A percentile compares a stretch with the other conserved stretches of the same genome.
Conservation (phyloP, 2,888 invertebrate genomes). For the Cloeon dipterum region DNA sequence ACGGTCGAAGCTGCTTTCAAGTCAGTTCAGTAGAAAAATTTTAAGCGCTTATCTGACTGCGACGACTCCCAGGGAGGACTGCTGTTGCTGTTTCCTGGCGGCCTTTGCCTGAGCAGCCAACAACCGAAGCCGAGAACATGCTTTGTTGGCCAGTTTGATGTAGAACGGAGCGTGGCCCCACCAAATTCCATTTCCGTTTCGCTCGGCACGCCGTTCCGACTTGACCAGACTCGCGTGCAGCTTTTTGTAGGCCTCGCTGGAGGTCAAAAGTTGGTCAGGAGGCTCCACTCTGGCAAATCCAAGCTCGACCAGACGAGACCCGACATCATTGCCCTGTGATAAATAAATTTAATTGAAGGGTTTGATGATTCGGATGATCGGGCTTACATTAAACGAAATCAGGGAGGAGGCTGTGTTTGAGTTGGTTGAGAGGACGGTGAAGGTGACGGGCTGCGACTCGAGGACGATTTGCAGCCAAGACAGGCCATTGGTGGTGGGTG, state of each 20-base stretch:
- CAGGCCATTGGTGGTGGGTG: conserved; percentile 1
- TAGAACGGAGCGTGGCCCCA: neutral
- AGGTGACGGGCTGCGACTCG: neutral
- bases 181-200: conserved; percentile 4
- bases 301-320: conserved; percentile 1
- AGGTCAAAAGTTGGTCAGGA: neutral
- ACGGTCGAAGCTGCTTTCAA: too few species aligned
- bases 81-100: too few species aligned
- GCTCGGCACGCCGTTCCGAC: conserved; percentile 3
- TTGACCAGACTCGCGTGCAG: conserved; percentile 3
- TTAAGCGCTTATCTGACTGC: too few species aligned
- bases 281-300: conserved; percentile 5
- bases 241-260: conserved; percentile 2
- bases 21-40: too few species aligned
- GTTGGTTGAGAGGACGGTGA: neutral
- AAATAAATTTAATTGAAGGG: neutral
- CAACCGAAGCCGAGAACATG: neutral
- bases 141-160: neutral
- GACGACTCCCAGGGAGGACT: too few species aligned
- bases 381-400: conserved; percentile 2
- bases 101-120: neutral
- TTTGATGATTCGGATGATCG: neutral
- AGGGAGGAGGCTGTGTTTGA: neutral
- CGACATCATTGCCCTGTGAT: conserved; percentile 3
- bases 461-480: conserved; percentile 4